Evolutionary conservation across 92 coral and sea anemone genomes (phyloP), one percentile per base, ranked within the genome.

Genomic region (Zoanthus sansibaricus): DNA sequence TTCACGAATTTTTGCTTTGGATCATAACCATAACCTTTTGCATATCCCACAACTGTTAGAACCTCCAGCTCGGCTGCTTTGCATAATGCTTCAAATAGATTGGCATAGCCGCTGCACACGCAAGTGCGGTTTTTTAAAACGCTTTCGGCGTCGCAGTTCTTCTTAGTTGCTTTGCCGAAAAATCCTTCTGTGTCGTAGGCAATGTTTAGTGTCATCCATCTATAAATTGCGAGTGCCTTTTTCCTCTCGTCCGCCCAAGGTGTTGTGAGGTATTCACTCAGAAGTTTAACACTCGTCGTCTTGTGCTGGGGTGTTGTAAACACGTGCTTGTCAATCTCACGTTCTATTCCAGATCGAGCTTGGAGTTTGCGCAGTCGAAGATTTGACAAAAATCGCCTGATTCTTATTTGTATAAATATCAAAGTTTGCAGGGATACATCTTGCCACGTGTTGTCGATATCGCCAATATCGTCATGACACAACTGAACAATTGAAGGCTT

Each of bases 1-100:
- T 91, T 89, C 30, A 88, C 78, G 52, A 94, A 87, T 21, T 75
- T 89, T 67, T 93, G 91, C 46, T 94, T 89, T 52, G 91, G 82
- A 21, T 83, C 87, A 89, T 94, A 93, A 6, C 95, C 98, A 54
- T 95, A 95, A 0, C 92, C 95, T 76, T 95, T 95, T 44, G 94
- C 94, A 66, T 87, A 91, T 1, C 98, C 98, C 21, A 78, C 72
- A 14, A 93, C 98, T 5, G 91, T 90, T 47, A 89, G 88, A 0
- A 85, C 83, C 83, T 93, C 95, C 6, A 94, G 83, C 62, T 94
- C 87, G 9, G 94, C 90, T 45, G 93, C 92, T 18, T 74, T 85
- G 75, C 98, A 93, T 66, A 95, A 87, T 47, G 94, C 91, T 71
- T 91, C 92, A 54, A 95, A 94, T 9, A 95, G 85, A 10, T 86